Percentiles rank a stretch among this genome's conserved stretches.
Conservation (phyloP, 2,797 vertebrate species). For the Protosalanx chinensis region DNA sequence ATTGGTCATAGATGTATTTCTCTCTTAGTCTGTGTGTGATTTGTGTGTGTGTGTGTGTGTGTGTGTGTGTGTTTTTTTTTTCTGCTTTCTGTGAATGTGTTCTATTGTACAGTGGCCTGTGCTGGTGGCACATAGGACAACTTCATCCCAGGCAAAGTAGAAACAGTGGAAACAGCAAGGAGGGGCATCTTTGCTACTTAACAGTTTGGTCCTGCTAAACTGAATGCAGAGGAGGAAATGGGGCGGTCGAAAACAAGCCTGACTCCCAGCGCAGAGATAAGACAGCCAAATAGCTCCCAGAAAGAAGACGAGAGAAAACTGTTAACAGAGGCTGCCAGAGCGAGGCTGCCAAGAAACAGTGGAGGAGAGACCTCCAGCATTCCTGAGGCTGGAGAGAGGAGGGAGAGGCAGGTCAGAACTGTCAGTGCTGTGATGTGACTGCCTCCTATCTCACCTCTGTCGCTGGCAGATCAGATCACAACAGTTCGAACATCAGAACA, state of each 20-base stretch:
- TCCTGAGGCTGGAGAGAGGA: background rate
- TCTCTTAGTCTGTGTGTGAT: background rate
- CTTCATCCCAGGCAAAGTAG: slow-evolving; percentile 40
- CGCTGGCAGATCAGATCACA: too few relatives aligned
- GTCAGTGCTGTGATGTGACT: too few relatives aligned
- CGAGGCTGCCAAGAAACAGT: slow-evolving; percentile 50
- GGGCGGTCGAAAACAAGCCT: slow-evolving; percentile 41
- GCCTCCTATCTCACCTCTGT: too few relatives aligned
- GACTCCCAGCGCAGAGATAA: slow-evolving; percentile 60
- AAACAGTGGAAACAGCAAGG: slow-evolving; percentile 37
- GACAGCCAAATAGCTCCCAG: slow-evolving; percentile 56
- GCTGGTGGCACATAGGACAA: slow-evolving; percentile 37
- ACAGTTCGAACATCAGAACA: too few relatives aligned
- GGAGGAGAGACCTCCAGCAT: background rate
- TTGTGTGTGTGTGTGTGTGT: too few relatives aligned
- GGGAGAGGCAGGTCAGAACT: background rate
- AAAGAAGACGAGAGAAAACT: slow-evolving; percentile 63
- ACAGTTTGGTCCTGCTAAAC: slow-evolving; percentile 60
- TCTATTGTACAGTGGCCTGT: background rate
- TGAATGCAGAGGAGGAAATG: slow-evolving; percentile 41
- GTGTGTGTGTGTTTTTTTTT: background rate
- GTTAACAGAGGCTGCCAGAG: slow-evolving; percentile 64
- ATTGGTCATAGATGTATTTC: background rate
- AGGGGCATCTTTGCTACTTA: slow-evolving; percentile 45
- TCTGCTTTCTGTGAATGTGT: too few relatives aligned